Evolutionary conservation across 30 jellyfish, hydroid and myxozoan genomes (phyloP).

Genomic region (Aurelia coerulea): DNA sequence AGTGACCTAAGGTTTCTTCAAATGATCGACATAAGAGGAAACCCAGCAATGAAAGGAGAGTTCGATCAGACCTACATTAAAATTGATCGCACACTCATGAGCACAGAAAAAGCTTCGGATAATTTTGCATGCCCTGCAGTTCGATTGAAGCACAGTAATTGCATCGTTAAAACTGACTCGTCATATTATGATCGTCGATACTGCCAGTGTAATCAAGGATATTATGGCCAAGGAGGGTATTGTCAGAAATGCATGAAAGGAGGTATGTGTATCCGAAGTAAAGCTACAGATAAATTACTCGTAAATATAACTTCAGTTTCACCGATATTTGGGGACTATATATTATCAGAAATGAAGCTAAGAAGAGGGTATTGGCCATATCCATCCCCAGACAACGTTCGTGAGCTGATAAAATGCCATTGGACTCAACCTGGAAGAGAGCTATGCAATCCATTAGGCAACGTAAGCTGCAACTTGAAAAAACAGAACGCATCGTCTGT

Average conservation of each 20-base stretch:
- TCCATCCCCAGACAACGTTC: constrained; percentile 1
- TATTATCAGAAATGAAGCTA: constrained; percentile 25
- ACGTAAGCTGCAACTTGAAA: constrained; percentile 1
- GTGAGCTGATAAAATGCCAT: constrained; percentile 34
- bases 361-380: constrained; percentile 64
- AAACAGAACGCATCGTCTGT: not conserved
- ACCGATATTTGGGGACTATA: not conserved
- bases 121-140: constrained; percentile 57
- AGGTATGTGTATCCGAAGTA: constrained; percentile 22
- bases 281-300: not conserved
- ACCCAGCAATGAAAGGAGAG: constrained; percentile 45
- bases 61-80: constrained; percentile 22
- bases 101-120: not conserved
- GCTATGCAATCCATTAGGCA: constrained; percentile 35
- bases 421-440: constrained; percentile 59
- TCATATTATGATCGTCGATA: constrained; percentile 46
- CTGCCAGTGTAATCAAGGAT: constrained; percentile 56
- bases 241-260: constrained; percentile 61
- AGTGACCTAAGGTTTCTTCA: constrained; percentile 29
- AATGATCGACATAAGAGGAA: constrained; percentile 55
- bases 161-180: constrained; percentile 38
- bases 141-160: constrained; percentile 31
- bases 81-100: constrained; percentile 26
- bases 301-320: not conserved
- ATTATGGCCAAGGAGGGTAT: constrained; percentile 69